Evolutionary conservation across 2,113 vertebrate species (phyloP).

Genomic region (Malurus melanocephalus): DNA sequence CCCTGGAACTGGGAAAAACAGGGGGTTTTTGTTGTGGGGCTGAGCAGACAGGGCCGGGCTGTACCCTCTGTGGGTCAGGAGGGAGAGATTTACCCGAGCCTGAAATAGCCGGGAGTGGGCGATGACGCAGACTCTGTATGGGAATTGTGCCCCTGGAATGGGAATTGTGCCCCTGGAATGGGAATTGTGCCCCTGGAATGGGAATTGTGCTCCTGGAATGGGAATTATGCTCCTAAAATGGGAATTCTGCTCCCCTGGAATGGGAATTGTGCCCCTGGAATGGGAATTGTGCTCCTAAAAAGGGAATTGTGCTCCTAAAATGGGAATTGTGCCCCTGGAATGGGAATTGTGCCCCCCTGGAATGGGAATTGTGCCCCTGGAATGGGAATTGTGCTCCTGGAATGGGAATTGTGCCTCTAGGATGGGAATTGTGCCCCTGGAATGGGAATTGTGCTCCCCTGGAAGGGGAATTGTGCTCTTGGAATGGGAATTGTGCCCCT

Average conservation of each 20-base stretch:
- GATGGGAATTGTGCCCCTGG: conserved; percentile 25
- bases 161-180: too few species aligned
- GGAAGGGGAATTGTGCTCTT: conserved; percentile 33
- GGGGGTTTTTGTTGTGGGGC: conserved; percentile 61
- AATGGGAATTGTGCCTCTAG: too few species aligned
- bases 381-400: too few species aligned
- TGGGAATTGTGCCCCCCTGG: conserved; percentile 20
- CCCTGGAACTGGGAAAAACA: conserved; percentile 34
- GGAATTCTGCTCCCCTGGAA: conserved; percentile 1
- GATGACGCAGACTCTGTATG: conserved; percentile 65
- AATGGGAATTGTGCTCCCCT: neutral
- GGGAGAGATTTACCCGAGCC: conserved; percentile 26
- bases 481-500: conserved; percentile 15
- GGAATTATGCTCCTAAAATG: neutral
- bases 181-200: too few species aligned
- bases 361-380: too few species aligned
- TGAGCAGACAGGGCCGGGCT: conserved; percentile 58
- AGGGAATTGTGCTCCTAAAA: too few species aligned
- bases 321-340: neutral
- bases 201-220: too few species aligned
- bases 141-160: conserved; percentile 10
- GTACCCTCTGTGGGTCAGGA: conserved; percentile 67
- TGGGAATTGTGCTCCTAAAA: too few species aligned
- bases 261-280: too few species aligned
- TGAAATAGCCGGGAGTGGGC: conserved; percentile 31